Conservation (phyloP, 2,113 vertebrate species). For the Geococcyx californianus region DNA sequence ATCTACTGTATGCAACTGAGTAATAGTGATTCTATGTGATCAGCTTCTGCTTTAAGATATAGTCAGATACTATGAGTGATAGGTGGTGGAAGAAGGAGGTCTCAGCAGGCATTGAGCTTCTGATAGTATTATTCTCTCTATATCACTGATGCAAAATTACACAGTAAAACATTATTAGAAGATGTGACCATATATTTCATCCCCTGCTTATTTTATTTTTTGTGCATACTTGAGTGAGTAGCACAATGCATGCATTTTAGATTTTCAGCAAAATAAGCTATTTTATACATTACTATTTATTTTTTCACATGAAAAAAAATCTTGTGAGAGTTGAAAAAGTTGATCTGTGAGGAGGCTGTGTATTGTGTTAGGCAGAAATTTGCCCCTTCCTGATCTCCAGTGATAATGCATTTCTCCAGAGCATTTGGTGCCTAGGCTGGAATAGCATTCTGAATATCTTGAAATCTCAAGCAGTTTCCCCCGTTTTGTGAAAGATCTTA, state of each 20-base stretch:
- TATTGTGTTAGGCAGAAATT: background rate
- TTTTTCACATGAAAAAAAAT: background rate
- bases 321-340: background rate
- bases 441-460: background rate
- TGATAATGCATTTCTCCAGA: background rate
- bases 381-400: background rate
- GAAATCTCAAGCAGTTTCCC: background rate
- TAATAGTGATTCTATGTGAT: conserved; percentile 33
- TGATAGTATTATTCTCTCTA: conserved; percentile 55
- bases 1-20: conserved; percentile 68
- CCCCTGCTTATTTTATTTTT: background rate
- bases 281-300: too few species aligned
- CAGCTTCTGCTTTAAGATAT: conserved; percentile 42
- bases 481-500: background rate
- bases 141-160: conserved; percentile 63
- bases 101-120: conserved; percentile 38
- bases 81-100: background rate
- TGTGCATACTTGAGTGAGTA: background rate
- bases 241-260: background rate
- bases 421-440: background rate
- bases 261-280: background rate
- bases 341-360: background rate
- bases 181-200: conserved; percentile 32
- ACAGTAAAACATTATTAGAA: conserved; percentile 68
- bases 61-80: conserved; percentile 23